Conservation (phyloP, 2,113 vertebrate genomes). For the Pedionomus torquatus region DNA sequence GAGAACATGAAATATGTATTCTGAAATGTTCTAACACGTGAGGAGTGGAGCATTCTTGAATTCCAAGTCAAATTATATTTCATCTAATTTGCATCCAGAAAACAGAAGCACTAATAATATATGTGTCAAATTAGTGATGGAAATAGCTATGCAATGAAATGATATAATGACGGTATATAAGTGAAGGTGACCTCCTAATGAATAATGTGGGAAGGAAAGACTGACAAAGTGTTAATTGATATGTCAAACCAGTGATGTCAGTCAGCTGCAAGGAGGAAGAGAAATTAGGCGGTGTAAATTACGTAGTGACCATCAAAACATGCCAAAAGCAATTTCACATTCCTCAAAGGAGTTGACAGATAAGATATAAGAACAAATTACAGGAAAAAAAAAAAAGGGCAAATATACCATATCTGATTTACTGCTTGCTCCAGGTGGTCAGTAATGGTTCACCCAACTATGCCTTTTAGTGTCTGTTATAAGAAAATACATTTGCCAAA, state of each 20-base stretch:
- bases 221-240: slow-evolving; percentile 50
- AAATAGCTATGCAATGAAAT: slow-evolving; percentile 43
- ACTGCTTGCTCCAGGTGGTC: background rate
- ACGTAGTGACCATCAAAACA: background rate
- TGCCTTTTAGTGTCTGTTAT: background rate
- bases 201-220: slow-evolving; percentile 25
- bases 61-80: slow-evolving; percentile 7
- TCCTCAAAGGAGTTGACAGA: background rate
- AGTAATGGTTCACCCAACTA: background rate
- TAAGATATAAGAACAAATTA: background rate
- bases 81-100: slow-evolving; percentile 21
- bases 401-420: background rate
- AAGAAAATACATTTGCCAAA: background rate
- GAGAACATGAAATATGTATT: background rate
- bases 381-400: background rate
- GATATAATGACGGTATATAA: slow-evolving; percentile 14
- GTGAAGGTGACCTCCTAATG: slow-evolving; percentile 42
- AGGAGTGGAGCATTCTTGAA: background rate
- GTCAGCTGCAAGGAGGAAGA: background rate
- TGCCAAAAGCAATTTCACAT: background rate
- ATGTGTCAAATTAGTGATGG: background rate
- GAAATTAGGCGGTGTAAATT: slow-evolving; percentile 35
- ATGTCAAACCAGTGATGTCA: slow-evolving; percentile 35
- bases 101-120: slow-evolving; percentile 15
- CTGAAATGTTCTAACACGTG: background rate